Evolutionary conservation across 1,140 invertebrate genomes (phyloP).

Genomic region (Lucilia sericata): DNA sequence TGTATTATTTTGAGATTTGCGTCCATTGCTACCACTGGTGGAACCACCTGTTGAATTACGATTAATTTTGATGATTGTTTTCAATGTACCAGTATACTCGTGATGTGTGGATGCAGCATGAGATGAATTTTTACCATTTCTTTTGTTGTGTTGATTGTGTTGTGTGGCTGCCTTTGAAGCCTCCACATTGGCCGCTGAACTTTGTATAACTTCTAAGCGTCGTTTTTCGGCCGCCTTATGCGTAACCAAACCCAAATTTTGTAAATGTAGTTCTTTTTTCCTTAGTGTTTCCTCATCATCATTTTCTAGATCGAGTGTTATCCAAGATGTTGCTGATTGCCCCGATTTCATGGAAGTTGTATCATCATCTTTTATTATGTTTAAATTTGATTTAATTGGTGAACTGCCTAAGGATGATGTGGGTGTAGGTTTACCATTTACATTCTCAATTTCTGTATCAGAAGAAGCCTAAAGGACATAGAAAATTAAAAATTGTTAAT

Average conservation of each 20-base stretch:
- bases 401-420: constrained; percentile 32
- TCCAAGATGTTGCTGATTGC: constrained; percentile 46
- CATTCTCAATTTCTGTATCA: not conserved
- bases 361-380: constrained; percentile 46
- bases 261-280: constrained; percentile 74
- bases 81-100: constrained; percentile 79
- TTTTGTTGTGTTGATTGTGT: constrained; percentile 62
- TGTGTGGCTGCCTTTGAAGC: constrained; percentile 58
- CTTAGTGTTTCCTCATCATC: constrained; percentile 56
- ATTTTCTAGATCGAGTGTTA: constrained; percentile 46
- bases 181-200: constrained; percentile 49
- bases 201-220: constrained; percentile 68
- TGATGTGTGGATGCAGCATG: constrained; percentile 57
- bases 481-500: no score
- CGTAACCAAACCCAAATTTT: constrained; percentile 75
- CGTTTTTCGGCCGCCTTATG: constrained; percentile 71
- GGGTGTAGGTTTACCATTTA: not conserved
- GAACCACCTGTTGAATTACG: constrained; percentile 65
- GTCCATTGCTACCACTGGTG: constrained; percentile 48
- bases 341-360: constrained; percentile 44
- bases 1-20: constrained; percentile 46
- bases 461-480: not conserved
- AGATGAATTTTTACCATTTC: constrained; percentile 46
- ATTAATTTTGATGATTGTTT: constrained; percentile 82
- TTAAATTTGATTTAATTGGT: constrained; percentile 1